Evolutionary conservation across 2,888 invertebrate species (phyloP).

Genomic region (Meandrusa payeni): DNA sequence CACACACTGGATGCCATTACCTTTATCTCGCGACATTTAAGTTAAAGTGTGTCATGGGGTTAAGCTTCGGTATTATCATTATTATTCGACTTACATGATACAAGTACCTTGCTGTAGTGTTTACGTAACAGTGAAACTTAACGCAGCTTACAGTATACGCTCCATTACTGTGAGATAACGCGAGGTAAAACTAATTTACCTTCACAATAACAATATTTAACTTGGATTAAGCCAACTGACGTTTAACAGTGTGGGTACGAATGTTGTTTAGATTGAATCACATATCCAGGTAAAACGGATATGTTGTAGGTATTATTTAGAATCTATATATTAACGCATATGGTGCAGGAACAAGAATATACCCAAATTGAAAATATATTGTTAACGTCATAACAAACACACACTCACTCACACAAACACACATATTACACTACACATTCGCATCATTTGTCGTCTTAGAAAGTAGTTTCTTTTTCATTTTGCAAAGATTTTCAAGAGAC

Average conservation of each 20-base stretch:
- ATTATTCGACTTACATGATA: slow-evolving; percentile 37
- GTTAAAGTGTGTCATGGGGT: slow-evolving; percentile 20
- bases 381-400: too few relatives aligned
- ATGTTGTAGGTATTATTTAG: too few relatives aligned
- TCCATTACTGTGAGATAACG: slow-evolving; percentile 29
- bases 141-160: slow-evolving; percentile 25
- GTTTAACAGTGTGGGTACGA: slow-evolving; percentile 13
- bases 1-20: background rate
- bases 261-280: slow-evolving; percentile 13
- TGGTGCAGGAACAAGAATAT: too few relatives aligned
- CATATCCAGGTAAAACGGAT: too few relatives aligned
- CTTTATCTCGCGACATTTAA: slow-evolving; percentile 12
- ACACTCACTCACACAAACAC: too few relatives aligned
- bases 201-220: slow-evolving; percentile 31
- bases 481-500: too few relatives aligned
- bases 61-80: slow-evolving; percentile 29
- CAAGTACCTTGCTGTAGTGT: slow-evolving; percentile 29
- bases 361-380: too few relatives aligned
- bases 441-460: too few relatives aligned
- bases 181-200: slow-evolving; percentile 35
- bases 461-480: too few relatives aligned
- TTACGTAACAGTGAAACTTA: slow-evolving; percentile 41
- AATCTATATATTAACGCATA: too few relatives aligned
- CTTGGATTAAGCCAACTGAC: slow-evolving; percentile 30
- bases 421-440: too few relatives aligned